Evolutionary conservation across 2,113 vertebrate genomes (phyloP).

Genomic region (Origma solitaria): DNA sequence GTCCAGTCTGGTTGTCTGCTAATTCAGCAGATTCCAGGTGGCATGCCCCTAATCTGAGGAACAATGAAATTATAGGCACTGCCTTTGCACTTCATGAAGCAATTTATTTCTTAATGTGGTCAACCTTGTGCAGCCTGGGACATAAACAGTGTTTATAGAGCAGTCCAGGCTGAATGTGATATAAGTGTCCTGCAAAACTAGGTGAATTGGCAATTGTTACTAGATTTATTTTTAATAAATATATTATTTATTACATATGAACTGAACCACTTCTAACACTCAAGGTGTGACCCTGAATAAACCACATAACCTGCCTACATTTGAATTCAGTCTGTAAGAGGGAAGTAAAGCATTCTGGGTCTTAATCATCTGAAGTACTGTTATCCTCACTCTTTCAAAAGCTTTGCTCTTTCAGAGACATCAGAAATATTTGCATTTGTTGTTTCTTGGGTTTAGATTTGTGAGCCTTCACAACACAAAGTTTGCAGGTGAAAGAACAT

Average conservation of each 20-base stretch:
- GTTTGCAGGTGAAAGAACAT: neutral
- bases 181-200: neutral
- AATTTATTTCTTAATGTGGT: neutral
- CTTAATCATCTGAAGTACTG: neutral
- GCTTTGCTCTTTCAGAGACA: constrained; percentile 21
- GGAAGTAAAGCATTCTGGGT: neutral
- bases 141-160: neutral
- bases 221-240: neutral
- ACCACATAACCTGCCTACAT: neutral
- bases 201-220: neutral
- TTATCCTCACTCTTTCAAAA: neutral
- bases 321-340: neutral
- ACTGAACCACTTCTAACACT: neutral
- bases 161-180: neutral
- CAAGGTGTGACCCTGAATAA: neutral
- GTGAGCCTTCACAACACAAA: neutral
- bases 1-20: neutral
- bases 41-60: neutral
- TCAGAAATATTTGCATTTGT: neutral
- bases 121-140: neutral
- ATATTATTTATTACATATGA: neutral
- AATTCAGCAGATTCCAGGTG: constrained; percentile 2
- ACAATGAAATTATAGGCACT: neutral
- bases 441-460: neutral
- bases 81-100: neutral